phyloP scores from a whole-genome alignment of 2,888 invertebrate genomes.

The Microplitis deprimator region DNA sequence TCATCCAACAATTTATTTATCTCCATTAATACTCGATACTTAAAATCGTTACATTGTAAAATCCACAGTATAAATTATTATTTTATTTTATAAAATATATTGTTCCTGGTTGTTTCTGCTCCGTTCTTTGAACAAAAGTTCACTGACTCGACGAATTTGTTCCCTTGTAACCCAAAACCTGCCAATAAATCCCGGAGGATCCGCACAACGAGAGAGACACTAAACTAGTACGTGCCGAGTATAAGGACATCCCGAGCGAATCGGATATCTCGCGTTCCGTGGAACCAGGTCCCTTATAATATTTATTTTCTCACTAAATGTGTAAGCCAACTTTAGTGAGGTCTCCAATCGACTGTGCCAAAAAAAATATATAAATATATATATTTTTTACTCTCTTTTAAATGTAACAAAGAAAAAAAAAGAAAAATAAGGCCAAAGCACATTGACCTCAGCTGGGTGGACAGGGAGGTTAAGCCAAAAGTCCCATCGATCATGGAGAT shows the following conservation, averaged over 20 bases:
- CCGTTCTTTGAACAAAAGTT: conserved; percentile 5
- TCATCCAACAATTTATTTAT: background rate
- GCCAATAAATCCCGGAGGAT: conserved; percentile 40
- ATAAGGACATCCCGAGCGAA: conserved; percentile 23
- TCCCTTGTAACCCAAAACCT: conserved; percentile 41
- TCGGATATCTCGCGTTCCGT: conserved; percentile 28
- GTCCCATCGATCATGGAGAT: conserved; percentile 63
- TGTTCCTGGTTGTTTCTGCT: background rate
- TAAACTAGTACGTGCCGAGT: no score
- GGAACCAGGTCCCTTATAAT: conserved; percentile 24
- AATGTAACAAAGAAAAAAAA: background rate
- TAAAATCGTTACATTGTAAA: background rate
- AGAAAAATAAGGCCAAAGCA: conserved; percentile 8
- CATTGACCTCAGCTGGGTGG: conserved; percentile 37
- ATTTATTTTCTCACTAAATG: conserved; percentile 36
- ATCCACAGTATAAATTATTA: no score
- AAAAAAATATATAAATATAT: no score
- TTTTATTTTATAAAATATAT: no score
- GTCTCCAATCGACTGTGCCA: background rate
- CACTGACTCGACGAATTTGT: conserved; percentile 16
- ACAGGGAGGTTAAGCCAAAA: conserved; percentile 59
- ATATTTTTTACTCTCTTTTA: no score
- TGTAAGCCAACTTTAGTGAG: conserved; percentile 8
- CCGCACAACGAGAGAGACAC: background rate
- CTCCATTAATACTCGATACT: conserved; percentile 2